phyloP scores from a whole-genome alignment of 2,797 vertebrate genomes.

The Phataginus tricuspis region DNA sequence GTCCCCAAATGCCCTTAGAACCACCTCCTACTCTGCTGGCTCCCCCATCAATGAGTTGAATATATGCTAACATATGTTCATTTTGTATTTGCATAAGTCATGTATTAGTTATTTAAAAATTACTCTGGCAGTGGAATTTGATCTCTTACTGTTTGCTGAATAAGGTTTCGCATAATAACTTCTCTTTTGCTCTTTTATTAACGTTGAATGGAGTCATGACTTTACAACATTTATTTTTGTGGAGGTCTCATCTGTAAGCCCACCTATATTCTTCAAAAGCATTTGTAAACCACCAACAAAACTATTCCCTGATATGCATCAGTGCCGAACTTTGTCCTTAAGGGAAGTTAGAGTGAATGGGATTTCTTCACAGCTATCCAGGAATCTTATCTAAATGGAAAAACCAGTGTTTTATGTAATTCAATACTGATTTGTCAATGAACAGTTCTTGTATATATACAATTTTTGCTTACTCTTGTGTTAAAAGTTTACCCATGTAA shows the following conservation, averaged over 20 bases:
- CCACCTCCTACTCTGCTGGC: background rate
- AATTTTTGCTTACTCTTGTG: background rate
- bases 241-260: background rate
- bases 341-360: background rate
- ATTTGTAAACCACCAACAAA: constrained; percentile 13
- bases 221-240: constrained; percentile 45
- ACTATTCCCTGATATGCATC: constrained; percentile 25
- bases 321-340: background rate
- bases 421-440: background rate
- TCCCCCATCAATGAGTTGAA: background rate
- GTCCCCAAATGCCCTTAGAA: background rate
- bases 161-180: background rate
- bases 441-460: background rate
- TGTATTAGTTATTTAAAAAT: constrained; percentile 24
- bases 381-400: constrained; percentile 26
- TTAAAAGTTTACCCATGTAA: background rate
- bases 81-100: background rate
- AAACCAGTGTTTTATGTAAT: background rate
- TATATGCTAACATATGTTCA: background rate
- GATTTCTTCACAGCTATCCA: background rate
- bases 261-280: constrained; percentile 31
- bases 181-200: constrained; percentile 15
- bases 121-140: background rate
- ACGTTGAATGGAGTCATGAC: background rate
- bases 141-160: constrained; percentile 16